A percentile compares a stretch with the other conserved stretches of the same genome.
Conservation (phyloP, 2,797 vertebrate species). For the Setipinna tenuifilis region DNA sequence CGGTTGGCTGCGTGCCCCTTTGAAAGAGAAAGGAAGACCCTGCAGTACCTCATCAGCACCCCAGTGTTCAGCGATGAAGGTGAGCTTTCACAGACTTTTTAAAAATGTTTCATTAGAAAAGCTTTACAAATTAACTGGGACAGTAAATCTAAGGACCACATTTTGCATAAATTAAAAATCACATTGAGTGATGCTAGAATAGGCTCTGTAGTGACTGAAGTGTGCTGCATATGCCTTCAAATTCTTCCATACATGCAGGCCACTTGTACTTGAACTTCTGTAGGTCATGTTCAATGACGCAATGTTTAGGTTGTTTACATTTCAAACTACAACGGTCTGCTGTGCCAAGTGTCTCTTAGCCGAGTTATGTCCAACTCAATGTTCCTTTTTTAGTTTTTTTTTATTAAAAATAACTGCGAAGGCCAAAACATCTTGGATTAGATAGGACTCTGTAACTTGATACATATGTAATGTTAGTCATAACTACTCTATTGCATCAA, state of each 20-base stretch:
- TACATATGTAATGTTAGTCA: not conserved
- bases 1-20: constrained; percentile 94
- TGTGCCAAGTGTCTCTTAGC: not conserved
- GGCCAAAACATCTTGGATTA: not conserved
- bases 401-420: too few species aligned
- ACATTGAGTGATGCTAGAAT: not conserved
- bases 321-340: not conserved
- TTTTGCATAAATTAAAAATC: not conserved
- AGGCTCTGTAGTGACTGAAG: not conserved
- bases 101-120: too few species aligned
- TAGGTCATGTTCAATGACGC: not conserved
- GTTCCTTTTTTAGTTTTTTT: not conserved
- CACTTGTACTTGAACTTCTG: not conserved
- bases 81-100: constrained; percentile 61
- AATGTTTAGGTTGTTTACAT: not conserved
- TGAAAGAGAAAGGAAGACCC: constrained; percentile 86
- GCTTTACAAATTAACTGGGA: too few species aligned
- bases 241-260: not conserved
- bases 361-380: not conserved
- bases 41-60: constrained; percentile 89
- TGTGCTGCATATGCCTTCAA: not conserved
- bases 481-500: not conserved
- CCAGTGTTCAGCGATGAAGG: constrained; percentile 91
- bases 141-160: not conserved
- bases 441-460: not conserved